Conservation (phyloP, 2,113 vertebrate species). For the Hemibagrus wyckioides region DNA sequence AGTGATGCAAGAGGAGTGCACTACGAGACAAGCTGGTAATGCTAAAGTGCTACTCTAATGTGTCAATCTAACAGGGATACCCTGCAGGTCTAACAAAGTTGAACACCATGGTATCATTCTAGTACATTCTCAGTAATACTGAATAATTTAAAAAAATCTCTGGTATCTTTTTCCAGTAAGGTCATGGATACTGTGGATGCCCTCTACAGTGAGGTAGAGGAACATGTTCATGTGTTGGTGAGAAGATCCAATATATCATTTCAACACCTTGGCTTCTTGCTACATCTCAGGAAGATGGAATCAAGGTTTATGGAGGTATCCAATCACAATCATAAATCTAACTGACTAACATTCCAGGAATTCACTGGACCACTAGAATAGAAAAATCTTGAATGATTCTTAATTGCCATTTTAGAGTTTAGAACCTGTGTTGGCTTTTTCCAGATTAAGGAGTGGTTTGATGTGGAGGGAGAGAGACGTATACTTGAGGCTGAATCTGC, state of each 20-base stretch:
- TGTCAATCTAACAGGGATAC: background rate
- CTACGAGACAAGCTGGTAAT: constrained; percentile 80
- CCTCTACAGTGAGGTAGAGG: constrained; percentile 85
- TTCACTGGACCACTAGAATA: background rate
- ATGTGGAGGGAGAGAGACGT: constrained; percentile 74
- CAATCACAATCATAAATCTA: background rate
- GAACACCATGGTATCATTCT: background rate
- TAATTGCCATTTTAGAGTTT: background rate
- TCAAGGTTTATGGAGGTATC: constrained; percentile 80
- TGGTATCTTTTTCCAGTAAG: constrained; percentile 64
- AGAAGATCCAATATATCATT: constrained; percentile 83
- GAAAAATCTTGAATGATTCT: background rate
- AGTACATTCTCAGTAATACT: background rate
- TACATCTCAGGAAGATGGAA: constrained; percentile 77
- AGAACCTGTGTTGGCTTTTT: background rate
- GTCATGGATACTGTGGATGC: constrained; percentile 74
- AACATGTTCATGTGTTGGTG: constrained; percentile 84
- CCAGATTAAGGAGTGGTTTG: constrained; percentile 86
- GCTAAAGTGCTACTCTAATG: background rate
- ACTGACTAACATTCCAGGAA: background rate
- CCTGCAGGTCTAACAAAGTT: too few relatives aligned
- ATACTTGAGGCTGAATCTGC: constrained; percentile 73
- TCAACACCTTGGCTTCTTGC: constrained; percentile 80
- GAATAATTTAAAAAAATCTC: background rate
- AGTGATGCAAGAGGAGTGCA: constrained; percentile 75